Evolutionary conservation across 2,797 vertebrate species (phyloP).

Genomic region (Esox lucius): DNA sequence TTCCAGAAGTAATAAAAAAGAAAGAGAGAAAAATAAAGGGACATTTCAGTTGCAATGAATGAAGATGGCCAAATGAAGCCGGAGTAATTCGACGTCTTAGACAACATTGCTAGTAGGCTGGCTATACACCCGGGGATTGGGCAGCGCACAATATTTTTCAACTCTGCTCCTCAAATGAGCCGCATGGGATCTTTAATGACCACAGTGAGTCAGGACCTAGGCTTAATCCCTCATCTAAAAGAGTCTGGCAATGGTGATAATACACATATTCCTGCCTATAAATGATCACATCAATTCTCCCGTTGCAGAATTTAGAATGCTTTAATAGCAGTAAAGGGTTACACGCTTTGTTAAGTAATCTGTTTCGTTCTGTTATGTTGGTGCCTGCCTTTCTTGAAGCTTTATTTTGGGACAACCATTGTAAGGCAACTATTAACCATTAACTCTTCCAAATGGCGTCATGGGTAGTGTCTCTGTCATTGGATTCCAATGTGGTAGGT

Average conservation of each 20-base stretch:
- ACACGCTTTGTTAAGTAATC: neutral
- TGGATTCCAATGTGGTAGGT: too few species aligned
- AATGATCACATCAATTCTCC: neutral
- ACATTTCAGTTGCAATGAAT: too few species aligned
- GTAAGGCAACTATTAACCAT: too few species aligned
- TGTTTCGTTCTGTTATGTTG: too few species aligned
- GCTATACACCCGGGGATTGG: neutral
- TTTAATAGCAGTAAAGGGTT: neutral
- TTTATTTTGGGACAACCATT: too few species aligned
- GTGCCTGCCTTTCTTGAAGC: too few species aligned
- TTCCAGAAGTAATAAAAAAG: neutral
- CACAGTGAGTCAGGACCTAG: neutral
- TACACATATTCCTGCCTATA: neutral
- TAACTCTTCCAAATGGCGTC: too few species aligned
- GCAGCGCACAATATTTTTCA: neutral
- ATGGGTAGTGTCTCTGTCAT: too few species aligned
- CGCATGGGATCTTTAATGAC: neutral
- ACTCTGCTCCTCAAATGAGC: neutral
- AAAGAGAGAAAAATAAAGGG: too few species aligned
- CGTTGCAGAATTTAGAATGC: neutral
- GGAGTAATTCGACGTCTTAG: neutral
- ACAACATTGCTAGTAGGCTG: neutral
- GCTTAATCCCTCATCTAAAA: slow-evolving; percentile 2
- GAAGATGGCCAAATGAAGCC: neutral
- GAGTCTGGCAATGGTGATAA: neutral